phyloP scores from a whole-genome alignment of 2,888 invertebrate genomes.

The Nomada ferruginata region DNA sequence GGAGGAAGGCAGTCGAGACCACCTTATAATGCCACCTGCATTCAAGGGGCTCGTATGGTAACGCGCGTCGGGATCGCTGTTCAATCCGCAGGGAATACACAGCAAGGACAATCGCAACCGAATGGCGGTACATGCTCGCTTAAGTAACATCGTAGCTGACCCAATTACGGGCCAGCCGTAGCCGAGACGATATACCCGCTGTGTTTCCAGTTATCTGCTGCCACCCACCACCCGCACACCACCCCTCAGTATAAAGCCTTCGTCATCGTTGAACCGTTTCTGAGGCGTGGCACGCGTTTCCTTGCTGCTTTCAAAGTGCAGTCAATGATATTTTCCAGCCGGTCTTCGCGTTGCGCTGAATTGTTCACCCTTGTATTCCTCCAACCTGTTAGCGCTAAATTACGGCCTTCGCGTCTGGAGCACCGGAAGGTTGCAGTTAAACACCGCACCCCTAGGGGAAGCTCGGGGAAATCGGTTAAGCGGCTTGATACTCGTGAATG shows the following conservation, averaged over 20 bases:
- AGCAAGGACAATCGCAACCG: constrained; percentile 64
- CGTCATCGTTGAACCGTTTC: not conserved
- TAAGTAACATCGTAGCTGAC: constrained; percentile 73
- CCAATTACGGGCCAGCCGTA: constrained; percentile 70
- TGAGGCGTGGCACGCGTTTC: not conserved
- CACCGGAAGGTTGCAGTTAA: not conserved
- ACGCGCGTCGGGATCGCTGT: constrained; percentile 52
- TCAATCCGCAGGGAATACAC: constrained; percentile 60
- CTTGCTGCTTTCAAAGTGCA: not conserved
- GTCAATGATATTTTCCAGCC: constrained; percentile 10
- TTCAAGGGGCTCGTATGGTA: constrained; percentile 25
- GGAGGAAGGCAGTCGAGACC: not conserved
- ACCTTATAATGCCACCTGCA: constrained; percentile 21
- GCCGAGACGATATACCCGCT: constrained; percentile 42
- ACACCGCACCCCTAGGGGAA: not conserved
- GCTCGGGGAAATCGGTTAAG: not conserved
- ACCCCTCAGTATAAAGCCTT: too few species aligned
- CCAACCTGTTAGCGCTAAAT: not conserved
- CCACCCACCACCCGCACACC: not conserved
- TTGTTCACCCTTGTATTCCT: not conserved
- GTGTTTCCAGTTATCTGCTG: constrained; percentile 34
- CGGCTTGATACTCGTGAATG: not conserved
- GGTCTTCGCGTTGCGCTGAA: not conserved
- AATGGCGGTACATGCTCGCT: constrained; percentile 68
- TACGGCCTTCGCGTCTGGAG: not conserved